These are phyloP conservation scores for Nettapus auritus DNA, from an alignment of 2,113 vertebrate species.

Conservation along the genomic window DNA sequence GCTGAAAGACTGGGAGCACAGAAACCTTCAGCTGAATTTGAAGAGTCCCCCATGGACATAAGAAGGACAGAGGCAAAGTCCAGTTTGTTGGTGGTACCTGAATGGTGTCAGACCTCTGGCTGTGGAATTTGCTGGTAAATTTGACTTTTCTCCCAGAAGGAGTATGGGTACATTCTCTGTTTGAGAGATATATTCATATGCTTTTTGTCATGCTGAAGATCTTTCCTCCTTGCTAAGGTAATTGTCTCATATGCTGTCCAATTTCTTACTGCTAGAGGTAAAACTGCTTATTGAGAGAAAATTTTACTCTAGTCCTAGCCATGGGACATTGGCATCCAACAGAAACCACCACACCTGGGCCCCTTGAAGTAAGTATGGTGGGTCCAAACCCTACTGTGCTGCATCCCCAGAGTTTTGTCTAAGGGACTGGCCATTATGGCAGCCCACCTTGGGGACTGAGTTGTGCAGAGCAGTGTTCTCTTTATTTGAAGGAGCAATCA, in stretches of 20 bases:
- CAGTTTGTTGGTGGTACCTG: not conserved
- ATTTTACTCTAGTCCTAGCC: not conserved
- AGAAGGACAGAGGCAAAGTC: not conserved
- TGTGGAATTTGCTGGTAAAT: not conserved
- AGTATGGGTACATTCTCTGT: not conserved
- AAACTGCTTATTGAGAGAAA: not conserved
- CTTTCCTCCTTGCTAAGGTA: not conserved
- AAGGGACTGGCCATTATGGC: not conserved
- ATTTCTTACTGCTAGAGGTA: not conserved
- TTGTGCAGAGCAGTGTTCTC: not conserved
- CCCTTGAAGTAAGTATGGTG: not conserved
- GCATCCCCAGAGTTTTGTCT: not conserved
- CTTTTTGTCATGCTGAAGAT: not conserved
- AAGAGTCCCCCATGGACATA: not conserved
- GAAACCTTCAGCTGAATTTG: not conserved
- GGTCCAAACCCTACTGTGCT: not conserved
- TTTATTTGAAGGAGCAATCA: not conserved
- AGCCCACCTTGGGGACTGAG: not conserved
- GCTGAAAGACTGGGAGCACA: not conserved
- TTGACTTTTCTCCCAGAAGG: not conserved
- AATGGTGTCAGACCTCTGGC: not conserved
- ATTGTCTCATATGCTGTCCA: not conserved
- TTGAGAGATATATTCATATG: not conserved
- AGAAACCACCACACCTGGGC: not conserved
- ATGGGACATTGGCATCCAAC: not conserved